Evolutionary conservation across 2,113 vertebrate species (phyloP).

Genomic region (Odocoileus hemionus): DNA sequence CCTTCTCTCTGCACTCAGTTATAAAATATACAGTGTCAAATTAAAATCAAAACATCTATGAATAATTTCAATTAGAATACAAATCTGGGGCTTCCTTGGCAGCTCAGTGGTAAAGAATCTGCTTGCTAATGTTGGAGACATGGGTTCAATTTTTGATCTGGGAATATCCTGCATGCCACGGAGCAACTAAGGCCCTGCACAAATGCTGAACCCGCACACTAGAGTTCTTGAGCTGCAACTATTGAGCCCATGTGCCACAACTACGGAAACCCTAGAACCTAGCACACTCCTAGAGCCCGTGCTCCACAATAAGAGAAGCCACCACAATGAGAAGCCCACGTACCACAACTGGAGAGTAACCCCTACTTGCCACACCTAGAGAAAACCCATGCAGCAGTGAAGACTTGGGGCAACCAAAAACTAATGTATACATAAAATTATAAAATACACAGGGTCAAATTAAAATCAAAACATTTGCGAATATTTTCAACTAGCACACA

Average conservation of each 20-base stretch:
- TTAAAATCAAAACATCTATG: not conserved
- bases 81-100: not conserved
- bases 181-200: not conserved
- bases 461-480: not conserved
- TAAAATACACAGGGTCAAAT: not conserved
- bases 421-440: not conserved
- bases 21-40: not conserved
- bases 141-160: not conserved
- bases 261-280: not conserved
- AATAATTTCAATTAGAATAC: not conserved
- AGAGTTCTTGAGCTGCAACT: not conserved
- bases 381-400: not conserved
- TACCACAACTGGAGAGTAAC: not conserved
- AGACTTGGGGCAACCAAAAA: not conserved
- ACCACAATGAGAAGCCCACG: not conserved
- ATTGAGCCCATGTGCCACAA: not conserved
- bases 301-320: not conserved
- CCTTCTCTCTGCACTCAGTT: not conserved
- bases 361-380: not conserved
- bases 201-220: fast-evolving
- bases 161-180: not conserved
- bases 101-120: not conserved
- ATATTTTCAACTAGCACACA: not conserved
- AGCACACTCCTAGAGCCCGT: not conserved
- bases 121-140: not conserved